A percentile compares a stretch with the other conserved stretches of the same genome.
These are phyloP conservation scores for Sebastes ruberrimus DNA, from an alignment of 2,797 vertebrate genomes.

Conservation along the genomic window DNA sequence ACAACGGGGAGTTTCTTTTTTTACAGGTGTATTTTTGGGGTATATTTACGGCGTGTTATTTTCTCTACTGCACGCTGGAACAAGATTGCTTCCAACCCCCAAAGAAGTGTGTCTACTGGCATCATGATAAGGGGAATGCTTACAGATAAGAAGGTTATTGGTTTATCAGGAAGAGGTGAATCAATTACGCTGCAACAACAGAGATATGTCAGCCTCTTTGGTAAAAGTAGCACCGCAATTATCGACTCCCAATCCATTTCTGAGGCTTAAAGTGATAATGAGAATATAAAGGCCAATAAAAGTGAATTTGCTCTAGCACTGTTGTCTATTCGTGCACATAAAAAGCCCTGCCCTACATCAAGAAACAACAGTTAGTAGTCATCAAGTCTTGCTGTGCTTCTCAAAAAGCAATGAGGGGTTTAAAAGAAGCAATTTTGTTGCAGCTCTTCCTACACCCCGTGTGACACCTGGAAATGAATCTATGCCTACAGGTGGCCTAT, in stretches of 20 bases:
- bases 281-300: conserved; percentile 16
- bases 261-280: conserved; percentile 10
- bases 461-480: conserved; percentile 25
- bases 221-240: conserved; percentile 31
- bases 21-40: conserved; percentile 1
- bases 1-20: conserved; percentile 1
- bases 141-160: conserved; percentile 57
- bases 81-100: conserved; percentile 3
- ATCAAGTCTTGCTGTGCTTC: conserved; percentile 26
- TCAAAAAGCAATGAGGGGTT: conserved; percentile 24
- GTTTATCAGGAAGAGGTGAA: conserved; percentile 56
- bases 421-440: conserved; percentile 20
- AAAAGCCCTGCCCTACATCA: conserved; percentile 6
- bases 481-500: conserved; percentile 10
- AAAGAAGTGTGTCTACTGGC: conserved; percentile 14
- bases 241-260: conserved; percentile 35
- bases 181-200: conserved; percentile 39
- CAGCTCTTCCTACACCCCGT: neutral
- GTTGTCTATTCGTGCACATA: conserved; percentile 3
- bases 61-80: neutral
- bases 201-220: conserved; percentile 29
- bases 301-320: conserved; percentile 7
- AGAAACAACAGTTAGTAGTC: conserved; percentile 18
- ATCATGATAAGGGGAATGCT: conserved; percentile 35
- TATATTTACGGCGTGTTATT: neutral